These are phyloP conservation scores for Onychostoma macrolepis DNA, from an alignment of 2,113 vertebrate species.

Conservation along the genomic window DNA sequence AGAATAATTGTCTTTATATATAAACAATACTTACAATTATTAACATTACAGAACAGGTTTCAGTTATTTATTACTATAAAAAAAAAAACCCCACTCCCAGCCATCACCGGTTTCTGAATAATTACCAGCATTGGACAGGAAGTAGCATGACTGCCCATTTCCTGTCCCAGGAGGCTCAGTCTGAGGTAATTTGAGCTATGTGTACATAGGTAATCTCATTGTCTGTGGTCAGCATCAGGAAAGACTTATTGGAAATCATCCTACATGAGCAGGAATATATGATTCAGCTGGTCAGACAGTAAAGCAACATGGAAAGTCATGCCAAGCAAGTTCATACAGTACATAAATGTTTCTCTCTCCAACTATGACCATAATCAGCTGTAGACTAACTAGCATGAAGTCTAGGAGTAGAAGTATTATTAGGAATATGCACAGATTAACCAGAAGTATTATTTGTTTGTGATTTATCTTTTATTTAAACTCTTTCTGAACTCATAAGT, in stretches of 20 bases:
- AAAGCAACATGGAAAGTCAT: slow-evolving; percentile 6
- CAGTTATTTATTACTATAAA: background rate
- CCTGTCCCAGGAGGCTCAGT: slow-evolving; percentile 63
- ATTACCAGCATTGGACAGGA: slow-evolving; percentile 61
- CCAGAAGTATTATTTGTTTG: background rate
- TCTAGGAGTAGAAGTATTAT: too few relatives aligned
- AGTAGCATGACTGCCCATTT: slow-evolving; percentile 51
- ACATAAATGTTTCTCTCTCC: background rate
- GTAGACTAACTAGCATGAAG: background rate
- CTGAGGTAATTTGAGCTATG: slow-evolving; percentile 59
- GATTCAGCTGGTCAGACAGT: background rate
- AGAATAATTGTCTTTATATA: background rate
- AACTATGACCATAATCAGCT: background rate
- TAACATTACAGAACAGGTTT: background rate
- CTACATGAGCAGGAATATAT: slow-evolving; percentile 27
- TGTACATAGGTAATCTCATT: slow-evolving; percentile 58
- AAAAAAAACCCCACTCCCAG: background rate
- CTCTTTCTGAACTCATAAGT: too few relatives aligned
- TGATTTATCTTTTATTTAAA: background rate
- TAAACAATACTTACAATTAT: background rate
- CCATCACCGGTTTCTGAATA: slow-evolving; percentile 50
- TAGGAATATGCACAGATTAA: background rate
- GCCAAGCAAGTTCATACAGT: background rate
- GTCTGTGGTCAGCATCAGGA: slow-evolving; percentile 14
- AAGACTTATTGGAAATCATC: slow-evolving; percentile 21